These are phyloP conservation scores for Seriola dumerili DNA, from an alignment of 2,113 vertebrate species.

Conservation along the genomic window DNA sequence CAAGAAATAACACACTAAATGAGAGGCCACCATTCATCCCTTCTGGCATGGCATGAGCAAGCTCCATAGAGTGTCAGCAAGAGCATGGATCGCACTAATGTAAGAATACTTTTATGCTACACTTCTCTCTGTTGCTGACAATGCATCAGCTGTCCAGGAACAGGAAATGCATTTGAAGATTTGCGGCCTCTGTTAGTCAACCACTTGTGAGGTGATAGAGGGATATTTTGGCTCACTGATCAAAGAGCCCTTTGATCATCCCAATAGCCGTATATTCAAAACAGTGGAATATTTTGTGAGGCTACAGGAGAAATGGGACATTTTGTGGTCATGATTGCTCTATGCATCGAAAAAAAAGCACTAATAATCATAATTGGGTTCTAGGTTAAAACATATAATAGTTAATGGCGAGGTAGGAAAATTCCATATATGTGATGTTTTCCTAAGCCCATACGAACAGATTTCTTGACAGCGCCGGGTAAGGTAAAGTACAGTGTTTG, in stretches of 20 bases:
- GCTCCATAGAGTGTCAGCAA: conserved; percentile 1
- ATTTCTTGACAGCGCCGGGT: conserved; percentile 62
- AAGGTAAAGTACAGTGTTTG: conserved; percentile 74
- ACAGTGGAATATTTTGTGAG: conserved; percentile 60
- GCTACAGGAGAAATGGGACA: conserved; percentile 42
- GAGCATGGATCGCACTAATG: neutral
- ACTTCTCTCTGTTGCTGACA: neutral
- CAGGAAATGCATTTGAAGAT: conserved; percentile 53
- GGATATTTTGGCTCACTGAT: conserved; percentile 48
- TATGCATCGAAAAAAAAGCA: conserved; percentile 45
- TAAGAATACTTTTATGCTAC: conserved; percentile 13
- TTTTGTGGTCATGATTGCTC: conserved; percentile 58
- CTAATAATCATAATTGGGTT: conserved; percentile 67
- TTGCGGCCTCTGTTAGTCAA: conserved; percentile 4
- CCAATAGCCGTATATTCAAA: conserved; percentile 53
- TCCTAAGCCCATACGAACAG: conserved; percentile 55
- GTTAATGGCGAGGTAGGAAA: conserved; percentile 67
- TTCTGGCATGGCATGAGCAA: conserved; percentile 17
- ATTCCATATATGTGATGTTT: conserved; percentile 60
- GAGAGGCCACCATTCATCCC: conserved; percentile 51
- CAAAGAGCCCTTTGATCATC: conserved; percentile 59
- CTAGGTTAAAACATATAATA: conserved; percentile 57
- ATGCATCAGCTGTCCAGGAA: conserved; percentile 40
- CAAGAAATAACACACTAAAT: conserved; percentile 61
- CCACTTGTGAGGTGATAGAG: conserved; percentile 49